Evolutionary conservation across 2,113 vertebrate genomes (phyloP).

Genomic region (Genyomyrus donnyi): DNA sequence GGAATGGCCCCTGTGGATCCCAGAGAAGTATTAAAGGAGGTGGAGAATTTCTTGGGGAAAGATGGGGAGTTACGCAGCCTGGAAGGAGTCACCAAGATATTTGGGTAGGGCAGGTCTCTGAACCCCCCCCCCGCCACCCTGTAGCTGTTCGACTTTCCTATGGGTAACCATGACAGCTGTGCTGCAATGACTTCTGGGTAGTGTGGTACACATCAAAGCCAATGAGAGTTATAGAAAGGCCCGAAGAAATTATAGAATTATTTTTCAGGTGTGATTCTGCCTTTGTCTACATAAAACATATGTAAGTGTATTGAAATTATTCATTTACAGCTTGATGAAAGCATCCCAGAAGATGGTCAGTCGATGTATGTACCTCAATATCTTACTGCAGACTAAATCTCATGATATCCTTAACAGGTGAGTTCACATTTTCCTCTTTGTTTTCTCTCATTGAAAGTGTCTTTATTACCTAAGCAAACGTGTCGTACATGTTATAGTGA

Average conservation of each 20-base stretch:
- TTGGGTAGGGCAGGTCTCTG: conserved; percentile 61
- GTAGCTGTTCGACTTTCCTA: not conserved
- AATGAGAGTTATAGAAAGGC: not conserved
- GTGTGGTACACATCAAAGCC: not conserved
- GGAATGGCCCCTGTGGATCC: conserved; percentile 90
- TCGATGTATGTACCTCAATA: conserved; percentile 91
- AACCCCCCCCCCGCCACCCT: not conserved
- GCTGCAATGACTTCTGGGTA: conserved; percentile 8
- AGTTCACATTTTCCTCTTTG: conserved; percentile 17
- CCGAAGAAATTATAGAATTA: not conserved
- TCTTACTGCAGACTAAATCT: conserved; percentile 82
- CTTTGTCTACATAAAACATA: not conserved
- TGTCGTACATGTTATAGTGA: not conserved
- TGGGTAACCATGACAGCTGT: not conserved
- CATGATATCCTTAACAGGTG: conserved; percentile 80
- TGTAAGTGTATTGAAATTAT: not conserved
- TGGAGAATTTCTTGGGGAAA: conserved; percentile 80
- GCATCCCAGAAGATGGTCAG: conserved; percentile 90
- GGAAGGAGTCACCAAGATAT: conserved; percentile 85
- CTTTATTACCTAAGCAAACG: not conserved
- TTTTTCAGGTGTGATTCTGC: not conserved
- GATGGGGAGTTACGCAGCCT: conserved; percentile 84
- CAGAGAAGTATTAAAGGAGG: conserved; percentile 82
- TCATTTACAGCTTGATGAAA: conserved; percentile 78
- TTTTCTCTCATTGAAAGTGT: not conserved